Evolutionary conservation across 2,113 vertebrate species (phyloP).

Genomic region (Tapirus terrestris): DNA sequence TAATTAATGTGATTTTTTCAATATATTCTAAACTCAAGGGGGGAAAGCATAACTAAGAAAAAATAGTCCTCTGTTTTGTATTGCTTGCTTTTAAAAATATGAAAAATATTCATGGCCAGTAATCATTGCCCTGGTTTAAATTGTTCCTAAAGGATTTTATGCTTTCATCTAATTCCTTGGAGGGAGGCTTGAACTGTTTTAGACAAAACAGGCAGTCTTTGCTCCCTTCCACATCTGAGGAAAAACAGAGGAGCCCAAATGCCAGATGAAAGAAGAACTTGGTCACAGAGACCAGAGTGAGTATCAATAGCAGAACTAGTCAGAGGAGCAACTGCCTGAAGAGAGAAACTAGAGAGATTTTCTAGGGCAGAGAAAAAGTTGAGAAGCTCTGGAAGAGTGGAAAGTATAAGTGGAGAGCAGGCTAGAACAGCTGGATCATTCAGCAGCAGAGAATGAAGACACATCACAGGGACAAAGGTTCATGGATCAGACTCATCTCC

Average conservation of each 20-base stretch:
- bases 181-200: not conserved
- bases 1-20: not conserved
- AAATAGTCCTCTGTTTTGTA: not conserved
- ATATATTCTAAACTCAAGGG: not conserved
- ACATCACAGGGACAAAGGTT: not conserved
- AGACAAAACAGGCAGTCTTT: not conserved
- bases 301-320: not conserved
- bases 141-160: not conserved
- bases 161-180: not conserved
- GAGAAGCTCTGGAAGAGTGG: not conserved
- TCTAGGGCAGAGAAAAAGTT: not conserved
- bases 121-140: not conserved
- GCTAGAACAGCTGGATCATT: not conserved
- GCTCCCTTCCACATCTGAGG: not conserved
- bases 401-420: not conserved
- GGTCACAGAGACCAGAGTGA: not conserved
- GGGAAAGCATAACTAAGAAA: not conserved
- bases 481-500: not conserved
- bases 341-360: not conserved
- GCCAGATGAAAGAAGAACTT: not conserved
- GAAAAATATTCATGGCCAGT: conserved; percentile 2
- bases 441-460: not conserved
- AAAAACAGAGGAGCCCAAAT: not conserved
- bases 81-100: not conserved
- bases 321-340: not conserved